Conservation (phyloP, 2,888 invertebrate genomes). For the Coleophora deauratella region DNA sequence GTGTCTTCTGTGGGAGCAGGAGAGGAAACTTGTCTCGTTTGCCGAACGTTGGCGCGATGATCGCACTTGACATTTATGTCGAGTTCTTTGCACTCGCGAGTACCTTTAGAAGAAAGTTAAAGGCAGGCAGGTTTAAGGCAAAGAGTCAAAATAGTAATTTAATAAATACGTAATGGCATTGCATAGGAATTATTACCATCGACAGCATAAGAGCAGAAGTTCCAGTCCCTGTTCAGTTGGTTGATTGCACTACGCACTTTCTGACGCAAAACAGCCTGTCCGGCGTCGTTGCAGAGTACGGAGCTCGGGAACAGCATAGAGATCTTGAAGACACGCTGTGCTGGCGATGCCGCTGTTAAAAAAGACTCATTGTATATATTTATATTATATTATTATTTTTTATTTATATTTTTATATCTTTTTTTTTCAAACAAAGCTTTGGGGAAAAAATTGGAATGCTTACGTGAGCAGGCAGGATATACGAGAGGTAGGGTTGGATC, state of each 20-base stretch:
- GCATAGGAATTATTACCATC: constrained; percentile 74
- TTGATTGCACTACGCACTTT: constrained; percentile 92
- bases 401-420: not conserved
- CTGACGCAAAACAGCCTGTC: constrained; percentile 92
- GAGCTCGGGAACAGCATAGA: constrained; percentile 96
- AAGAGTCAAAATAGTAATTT: no score
- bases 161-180: not conserved
- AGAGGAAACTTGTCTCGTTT: constrained; percentile 75
- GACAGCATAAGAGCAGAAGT: constrained; percentile 93
- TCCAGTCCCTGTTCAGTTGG: constrained; percentile 95
- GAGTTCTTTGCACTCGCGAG: constrained; percentile 90
- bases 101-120: constrained; percentile 50
- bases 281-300: constrained; percentile 96
- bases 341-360: constrained; percentile 83
- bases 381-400: constrained; percentile 1
- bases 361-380: no score
- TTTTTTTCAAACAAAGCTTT: no score
- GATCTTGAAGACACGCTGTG: constrained; percentile 95
- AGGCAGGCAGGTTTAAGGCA: no score
- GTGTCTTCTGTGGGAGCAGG: constrained; percentile 81
- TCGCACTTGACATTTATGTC: constrained; percentile 94
- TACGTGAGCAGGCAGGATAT: constrained; percentile 95
- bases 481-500: constrained; percentile 86
- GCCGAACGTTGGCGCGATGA: constrained; percentile 79
- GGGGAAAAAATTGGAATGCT: constrained; percentile 40